phyloP scores from a whole-genome alignment of 2,113 vertebrate genomes.

The Corydoras maculifer region DNA sequence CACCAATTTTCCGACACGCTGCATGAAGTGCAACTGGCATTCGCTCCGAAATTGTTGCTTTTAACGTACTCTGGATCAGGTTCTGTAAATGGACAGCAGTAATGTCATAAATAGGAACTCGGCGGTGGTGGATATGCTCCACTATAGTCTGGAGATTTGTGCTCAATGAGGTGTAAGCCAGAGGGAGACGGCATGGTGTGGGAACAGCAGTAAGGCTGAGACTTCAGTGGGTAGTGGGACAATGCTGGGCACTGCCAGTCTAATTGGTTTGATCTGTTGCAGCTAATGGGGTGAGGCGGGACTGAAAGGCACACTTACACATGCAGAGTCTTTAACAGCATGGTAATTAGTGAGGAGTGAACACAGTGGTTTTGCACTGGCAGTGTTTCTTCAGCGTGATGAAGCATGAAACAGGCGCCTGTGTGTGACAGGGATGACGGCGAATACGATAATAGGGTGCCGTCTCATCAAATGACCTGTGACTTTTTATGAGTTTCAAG shows the following conservation, averaged over 20 bases:
- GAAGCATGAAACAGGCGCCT: slow-evolving; percentile 1
- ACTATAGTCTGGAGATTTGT: slow-evolving; percentile 20
- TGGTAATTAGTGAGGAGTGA: slow-evolving; percentile 19
- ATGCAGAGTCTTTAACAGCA: slow-evolving; percentile 1
- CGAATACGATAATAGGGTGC: slow-evolving; percentile 7
- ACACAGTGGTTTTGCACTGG: not conserved
- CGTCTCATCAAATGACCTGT: slow-evolving; percentile 19
- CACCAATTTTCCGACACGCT: slow-evolving; percentile 50
- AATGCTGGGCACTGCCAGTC: not conserved
- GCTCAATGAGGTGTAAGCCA: slow-evolving; percentile 30
- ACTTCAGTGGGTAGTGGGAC: slow-evolving; percentile 11
- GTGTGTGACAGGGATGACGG: slow-evolving; percentile 2
- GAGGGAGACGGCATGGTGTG: not conserved
- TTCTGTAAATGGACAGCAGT: slow-evolving; percentile 30
- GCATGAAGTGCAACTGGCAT: slow-evolving; percentile 9
- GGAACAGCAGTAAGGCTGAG: not conserved
- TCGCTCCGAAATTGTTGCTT: slow-evolving; percentile 30
- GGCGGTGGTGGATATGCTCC: slow-evolving; percentile 21
- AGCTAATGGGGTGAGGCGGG: slow-evolving; percentile 23
- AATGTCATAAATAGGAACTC: slow-evolving; percentile 32
- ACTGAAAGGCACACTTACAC: slow-evolving; percentile 15
- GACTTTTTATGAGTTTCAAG: slow-evolving; percentile 25
- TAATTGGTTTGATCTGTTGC: slow-evolving; percentile 36
- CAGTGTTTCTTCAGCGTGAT: slow-evolving; percentile 10
- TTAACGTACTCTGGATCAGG: slow-evolving; percentile 23